Percentiles rank a stretch among this genome's conserved stretches.
These are phyloP conservation scores for sheep (Ovis aries) DNA, from an alignment of 2,113 vertebrate species.

Conservation along the genomic window ARS-UI_Ramb_v3.0 NC_056070.1:55742501-55743000, in stretches of 20 bases:
- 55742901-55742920: neutral
- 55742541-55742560: neutral
- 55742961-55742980: neutral
- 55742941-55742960: neutral
- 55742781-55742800: constrained; percentile 86
- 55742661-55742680: constrained; percentile 96
- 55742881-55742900: neutral
- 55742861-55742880: neutral
- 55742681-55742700: constrained; percentile 96
- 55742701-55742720: constrained; percentile 99
- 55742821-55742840: neutral
- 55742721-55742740: constrained; percentile 98
- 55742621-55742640: constrained; percentile 91
- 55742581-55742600: neutral
- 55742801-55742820: neutral
- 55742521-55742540: neutral
- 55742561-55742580: neutral
- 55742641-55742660: constrained; percentile 97
- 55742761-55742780: constrained; percentile 91
- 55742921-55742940: neutral
- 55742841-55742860: neutral
- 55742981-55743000: neutral
- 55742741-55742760: constrained; percentile 93
- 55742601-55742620: constrained; percentile 75
- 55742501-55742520: neutral